Base-by-base conservation (phyloP, 2,113 vertebrate species). In the Cyprinus carpio region DNA sequence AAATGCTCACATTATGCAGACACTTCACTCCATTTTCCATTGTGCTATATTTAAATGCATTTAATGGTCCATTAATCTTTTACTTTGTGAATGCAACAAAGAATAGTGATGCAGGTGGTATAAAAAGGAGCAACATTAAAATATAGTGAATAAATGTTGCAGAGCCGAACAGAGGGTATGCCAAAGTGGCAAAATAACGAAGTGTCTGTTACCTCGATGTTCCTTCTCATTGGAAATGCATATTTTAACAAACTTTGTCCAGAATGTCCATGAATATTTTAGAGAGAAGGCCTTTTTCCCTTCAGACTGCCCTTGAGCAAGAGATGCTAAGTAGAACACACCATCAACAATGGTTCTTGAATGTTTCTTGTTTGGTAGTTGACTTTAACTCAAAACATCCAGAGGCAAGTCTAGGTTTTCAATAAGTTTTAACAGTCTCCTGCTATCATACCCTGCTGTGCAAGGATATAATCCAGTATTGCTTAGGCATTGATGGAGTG, bases 251-350 rank as follows among this genome's bases (percentile, higher is more conserved):
- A 69, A 16, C 46, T 56, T 46, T 69, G 27, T 54, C 27, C 37
- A 67, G 75, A 67, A n/a, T 71, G 12, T 11, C 67, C 77, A 71
- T 71, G 23, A 80, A 85, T 85, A 72, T 78, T 85, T 85, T 43
- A 79, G 49, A 71, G 31, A 40, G 20, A 58, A 54, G n/a, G 12
- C 56, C 15, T 51, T 84, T 40, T 56, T 13, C 58, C 31, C 34
- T 25, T 83, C 8, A 74, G 49, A 83, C 34, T 62, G 12, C 34
- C 76, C 76, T 79, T 1, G 58, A 79, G 76, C 76, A 79, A 62
- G 49, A 62, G 54, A 79, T 79, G 76, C 54, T 62, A 79, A 79
- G 6, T 43, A 79, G 76, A 25, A 81, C 16, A 65, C 60, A 65
- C 34, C 37, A 65, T 79, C 54, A 79, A 34, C 25, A 49, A 75